phyloP scores from a whole-genome alignment of 2,888 invertebrate genomes.

The Thymelicus acteon region DNA sequence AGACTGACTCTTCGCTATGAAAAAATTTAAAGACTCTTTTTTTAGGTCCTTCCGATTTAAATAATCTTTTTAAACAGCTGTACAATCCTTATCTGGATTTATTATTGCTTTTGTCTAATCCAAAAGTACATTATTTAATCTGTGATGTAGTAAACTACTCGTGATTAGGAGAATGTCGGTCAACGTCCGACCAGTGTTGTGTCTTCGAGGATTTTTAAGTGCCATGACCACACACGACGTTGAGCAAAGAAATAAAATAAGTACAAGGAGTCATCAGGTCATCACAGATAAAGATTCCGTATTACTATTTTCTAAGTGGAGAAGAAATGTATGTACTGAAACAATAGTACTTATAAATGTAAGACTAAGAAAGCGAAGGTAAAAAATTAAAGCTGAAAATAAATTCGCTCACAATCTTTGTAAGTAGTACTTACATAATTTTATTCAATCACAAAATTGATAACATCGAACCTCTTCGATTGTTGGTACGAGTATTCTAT shows the following conservation, averaged over 20 bases:
- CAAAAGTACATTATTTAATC: constrained; percentile 22
- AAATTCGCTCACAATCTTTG: too few relatives aligned
- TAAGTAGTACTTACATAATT: too few relatives aligned
- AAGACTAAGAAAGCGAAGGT: too few relatives aligned
- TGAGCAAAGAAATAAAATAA: constrained; percentile 11
- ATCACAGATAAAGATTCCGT: neutral
- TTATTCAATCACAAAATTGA: too few relatives aligned
- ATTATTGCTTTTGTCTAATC: constrained; percentile 18
- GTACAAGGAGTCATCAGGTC: neutral
- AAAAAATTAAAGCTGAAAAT: too few relatives aligned
- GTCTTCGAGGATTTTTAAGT: constrained; percentile 8
- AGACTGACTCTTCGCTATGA: too few relatives aligned
- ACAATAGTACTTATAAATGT: too few relatives aligned
- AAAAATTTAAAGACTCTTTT: too few relatives aligned
- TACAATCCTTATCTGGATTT: constrained; percentile 20
- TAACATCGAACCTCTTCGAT: too few relatives aligned
- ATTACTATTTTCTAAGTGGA: too few relatives aligned
- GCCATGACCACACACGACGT: constrained; percentile 29
- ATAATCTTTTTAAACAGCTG: constrained; percentile 13
- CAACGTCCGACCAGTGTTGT: constrained; percentile 5
- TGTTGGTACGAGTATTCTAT: too few relatives aligned
- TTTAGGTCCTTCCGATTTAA: neutral
- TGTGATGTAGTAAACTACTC: constrained; percentile 28
- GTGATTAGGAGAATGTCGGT: constrained; percentile 18
- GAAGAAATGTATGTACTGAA: too few relatives aligned